These are phyloP conservation scores for Drymodes brunneopygia DNA, from an alignment of 2,113 vertebrate genomes.

Conservation along the genomic window DNA sequence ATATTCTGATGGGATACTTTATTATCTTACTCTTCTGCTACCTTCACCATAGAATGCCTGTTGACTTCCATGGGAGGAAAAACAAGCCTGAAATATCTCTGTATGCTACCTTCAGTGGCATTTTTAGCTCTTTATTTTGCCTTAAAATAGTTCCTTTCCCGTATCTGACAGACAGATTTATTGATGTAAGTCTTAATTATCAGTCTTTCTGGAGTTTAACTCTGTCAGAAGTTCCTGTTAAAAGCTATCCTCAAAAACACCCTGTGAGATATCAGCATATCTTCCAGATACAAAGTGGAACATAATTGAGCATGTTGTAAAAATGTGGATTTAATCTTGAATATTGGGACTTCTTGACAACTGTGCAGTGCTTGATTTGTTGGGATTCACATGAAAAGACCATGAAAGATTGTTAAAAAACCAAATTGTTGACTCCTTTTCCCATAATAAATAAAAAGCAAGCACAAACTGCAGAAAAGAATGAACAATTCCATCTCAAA, in stretches of 20 bases:
- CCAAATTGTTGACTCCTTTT: neutral
- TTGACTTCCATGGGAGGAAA: neutral
- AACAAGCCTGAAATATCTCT: neutral
- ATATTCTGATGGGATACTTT: neutral
- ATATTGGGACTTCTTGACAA: neutral
- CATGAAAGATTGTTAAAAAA: neutral
- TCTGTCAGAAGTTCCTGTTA: neutral
- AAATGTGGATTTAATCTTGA: neutral
- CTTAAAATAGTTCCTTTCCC: conserved; percentile 18
- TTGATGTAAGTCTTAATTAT: conserved; percentile 32
- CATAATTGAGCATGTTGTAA: neutral
- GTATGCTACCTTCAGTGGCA: neutral
- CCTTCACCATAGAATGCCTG: neutral
- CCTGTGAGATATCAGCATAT: neutral
- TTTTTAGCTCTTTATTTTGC: neutral
- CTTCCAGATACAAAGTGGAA: neutral
- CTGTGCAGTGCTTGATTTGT: neutral
- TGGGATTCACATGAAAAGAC: neutral
- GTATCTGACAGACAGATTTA: neutral
- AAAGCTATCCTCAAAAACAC: neutral
- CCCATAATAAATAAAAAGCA: neutral
- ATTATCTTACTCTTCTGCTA: neutral
- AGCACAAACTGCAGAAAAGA: neutral
- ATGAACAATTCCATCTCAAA: neutral
- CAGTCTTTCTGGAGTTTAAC: neutral